These are phyloP conservation scores for Pimephales promelas DNA, from an alignment of 2,113 vertebrate genomes.

Conservation along the genomic window DNA sequence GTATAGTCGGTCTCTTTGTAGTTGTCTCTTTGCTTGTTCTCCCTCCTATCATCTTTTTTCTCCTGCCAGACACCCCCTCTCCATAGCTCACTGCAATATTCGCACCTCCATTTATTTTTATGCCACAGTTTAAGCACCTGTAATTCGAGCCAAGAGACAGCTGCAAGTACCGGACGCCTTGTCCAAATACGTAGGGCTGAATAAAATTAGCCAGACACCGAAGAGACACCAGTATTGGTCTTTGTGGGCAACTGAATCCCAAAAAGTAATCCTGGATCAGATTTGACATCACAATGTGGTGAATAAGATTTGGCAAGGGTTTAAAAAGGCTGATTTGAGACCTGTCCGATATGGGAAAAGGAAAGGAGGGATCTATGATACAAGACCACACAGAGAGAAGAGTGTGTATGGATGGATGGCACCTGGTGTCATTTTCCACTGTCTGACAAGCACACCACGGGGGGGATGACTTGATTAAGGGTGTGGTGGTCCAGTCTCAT, in stretches of 20 bases:
- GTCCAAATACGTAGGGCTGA: constrained; percentile 59
- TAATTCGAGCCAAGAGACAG: constrained; percentile 60
- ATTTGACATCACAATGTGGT: not conserved
- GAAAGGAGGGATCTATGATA: not conserved
- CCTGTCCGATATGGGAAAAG: constrained; percentile 14
- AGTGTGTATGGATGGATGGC: constrained; percentile 29
- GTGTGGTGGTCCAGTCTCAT: not conserved
- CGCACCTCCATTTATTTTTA: constrained; percentile 62
- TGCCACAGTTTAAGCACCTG: constrained; percentile 44
- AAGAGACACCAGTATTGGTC: not conserved
- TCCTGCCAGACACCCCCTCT: constrained; percentile 38
- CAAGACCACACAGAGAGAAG: constrained; percentile 58
- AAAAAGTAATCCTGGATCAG: constrained; percentile 27
- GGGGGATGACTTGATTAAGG: constrained; percentile 15
- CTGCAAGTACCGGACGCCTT: constrained; percentile 50
- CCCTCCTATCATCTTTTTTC: constrained; percentile 27
- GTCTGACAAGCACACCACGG: constrained; percentile 35
- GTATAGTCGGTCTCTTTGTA: constrained; percentile 30
- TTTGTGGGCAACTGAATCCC: not conserved
- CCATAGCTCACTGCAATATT: constrained; percentile 13
- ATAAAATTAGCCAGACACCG: constrained; percentile 59
- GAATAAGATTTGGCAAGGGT: not conserved
- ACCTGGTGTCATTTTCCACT: constrained; percentile 51
- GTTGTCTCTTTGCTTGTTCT: constrained; percentile 29
- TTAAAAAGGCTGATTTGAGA: constrained; percentile 19